Evolutionary conservation across 2,113 vertebrate genomes (phyloP).

Genomic region (Cryptotis parvus): DNA sequence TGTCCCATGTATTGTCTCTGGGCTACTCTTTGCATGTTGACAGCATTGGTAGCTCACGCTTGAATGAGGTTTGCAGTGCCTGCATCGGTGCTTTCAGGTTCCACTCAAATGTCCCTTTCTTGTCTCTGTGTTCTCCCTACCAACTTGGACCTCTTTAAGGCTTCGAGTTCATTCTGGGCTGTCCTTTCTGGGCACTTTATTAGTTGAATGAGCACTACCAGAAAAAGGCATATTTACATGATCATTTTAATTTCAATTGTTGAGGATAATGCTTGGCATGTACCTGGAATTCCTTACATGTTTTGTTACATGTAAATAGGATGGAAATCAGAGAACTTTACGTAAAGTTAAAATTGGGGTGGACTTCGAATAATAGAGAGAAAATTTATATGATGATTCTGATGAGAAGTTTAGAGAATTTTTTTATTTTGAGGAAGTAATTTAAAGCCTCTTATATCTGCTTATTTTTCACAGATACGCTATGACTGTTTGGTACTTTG

Average conservation of each 20-base stretch:
- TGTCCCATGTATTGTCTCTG: no score
- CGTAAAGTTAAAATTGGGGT: constrained; percentile 34
- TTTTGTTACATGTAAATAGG: constrained; percentile 44
- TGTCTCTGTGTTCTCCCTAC: neutral
- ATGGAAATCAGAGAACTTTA: constrained; percentile 38
- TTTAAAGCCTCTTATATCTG: constrained; percentile 10
- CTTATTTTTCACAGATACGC: constrained; percentile 91
- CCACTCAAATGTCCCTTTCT: neutral
- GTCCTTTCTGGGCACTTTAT: neutral
- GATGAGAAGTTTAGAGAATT: neutral
- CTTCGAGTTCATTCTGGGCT: constrained; percentile 2
- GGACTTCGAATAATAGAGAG: neutral
- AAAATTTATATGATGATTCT: neutral
- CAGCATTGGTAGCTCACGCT: no score
- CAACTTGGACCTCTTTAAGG: neutral
- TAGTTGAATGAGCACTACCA: neutral
- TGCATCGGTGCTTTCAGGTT: neutral
- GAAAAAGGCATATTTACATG: neutral
- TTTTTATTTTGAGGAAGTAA: neutral
- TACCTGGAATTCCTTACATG: constrained; percentile 40
- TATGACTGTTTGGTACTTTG: constrained; percentile 98
- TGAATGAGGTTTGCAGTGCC: no score
- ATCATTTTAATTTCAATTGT: neutral
- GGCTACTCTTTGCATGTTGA: no score
- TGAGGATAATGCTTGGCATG: neutral